Evolutionary conservation across 2,888 invertebrate species (phyloP), one percentile per base, ranked within the genome.

Genomic region (Ectemnius cavifrons): DNA sequence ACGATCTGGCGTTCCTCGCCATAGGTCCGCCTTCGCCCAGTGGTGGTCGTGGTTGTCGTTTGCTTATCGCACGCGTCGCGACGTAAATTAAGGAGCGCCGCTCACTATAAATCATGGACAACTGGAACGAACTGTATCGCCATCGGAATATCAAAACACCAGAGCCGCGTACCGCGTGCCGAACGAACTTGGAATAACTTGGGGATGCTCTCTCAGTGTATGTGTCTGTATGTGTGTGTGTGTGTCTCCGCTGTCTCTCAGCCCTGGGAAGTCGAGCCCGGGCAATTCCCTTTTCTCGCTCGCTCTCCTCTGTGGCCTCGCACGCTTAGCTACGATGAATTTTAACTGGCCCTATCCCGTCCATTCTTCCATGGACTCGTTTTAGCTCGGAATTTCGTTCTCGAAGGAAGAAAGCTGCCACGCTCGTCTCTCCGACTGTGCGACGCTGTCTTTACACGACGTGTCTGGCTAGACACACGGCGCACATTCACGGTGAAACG

Each of bases 101-200:
- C 37, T 37, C 37, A 27, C 63, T 59, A 68, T 79, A 79, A 79
- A 78, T 79, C 77, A 78, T 71, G 71, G 56, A 37, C 37, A 71
- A 78, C 69, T 68, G 61, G 75, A 78, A 71, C 77, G 72, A 62
- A 78, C 68, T 75, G 69, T 78, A 79, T 79, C 79, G 71, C 79
- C 75, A 67, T 75, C 71, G 67, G 79, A 79, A 79, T 77, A 77
- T 77, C 75, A 75, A 75, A 79, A 77, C 72, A 68, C 64, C 67
- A 37, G 63, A 49, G 20, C 47, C n/a, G 52, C 52, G n/a, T 2
- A 52, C 67, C 27, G 28, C 66, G 65, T 23, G 20, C 63, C 59
- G 63, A 52, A 73, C 67, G 69, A 67, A 75, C 64, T 69, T 63
- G 67, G 67, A 73, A 73, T 78, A 78, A 78, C 71, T 78, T 76